Percentiles rank a stretch among this genome's conserved stretches.
phyloP scores from a whole-genome alignment of 2,797 vertebrate species.

The Typhlichthys eigenmanni region DNA sequence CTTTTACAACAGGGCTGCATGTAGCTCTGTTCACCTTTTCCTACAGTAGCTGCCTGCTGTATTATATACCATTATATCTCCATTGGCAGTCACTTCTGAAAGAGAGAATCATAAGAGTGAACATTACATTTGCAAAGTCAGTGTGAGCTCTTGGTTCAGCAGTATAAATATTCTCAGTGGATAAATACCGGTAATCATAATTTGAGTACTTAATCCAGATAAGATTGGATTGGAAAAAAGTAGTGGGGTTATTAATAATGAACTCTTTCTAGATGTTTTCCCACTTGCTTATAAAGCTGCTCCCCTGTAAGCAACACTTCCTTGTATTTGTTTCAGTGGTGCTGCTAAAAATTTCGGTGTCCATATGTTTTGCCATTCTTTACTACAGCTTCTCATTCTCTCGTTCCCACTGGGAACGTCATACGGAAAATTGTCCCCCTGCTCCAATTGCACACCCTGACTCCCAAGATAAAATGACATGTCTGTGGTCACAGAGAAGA shows the following conservation, averaged over 20 bases:
- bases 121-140: too few relatives aligned
- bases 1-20: constrained; percentile 8
- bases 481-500: constrained; percentile 15
- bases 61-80: constrained; percentile 1
- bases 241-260: constrained; percentile 3
- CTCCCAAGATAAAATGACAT: constrained; percentile 15
- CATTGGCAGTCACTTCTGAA: constrained; percentile 6
- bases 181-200: constrained; percentile 23
- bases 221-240: constrained; percentile 15
- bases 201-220: constrained; percentile 7
- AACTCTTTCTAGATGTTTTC: constrained; percentile 8
- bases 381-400: background rate
- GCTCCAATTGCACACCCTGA: constrained; percentile 28
- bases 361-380: background rate
- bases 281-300: background rate
- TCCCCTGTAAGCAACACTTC: background rate
- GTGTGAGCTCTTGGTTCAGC: background rate
- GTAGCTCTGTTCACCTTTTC: background rate
- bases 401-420: constrained; percentile 6
- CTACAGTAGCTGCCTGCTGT: background rate
- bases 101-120: background rate
- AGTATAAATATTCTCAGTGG: constrained; percentile 21
- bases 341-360: constrained; percentile 11
- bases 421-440: background rate
- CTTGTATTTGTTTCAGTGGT: background rate